Evolutionary conservation across 2,113 vertebrate species (phyloP), one percentile per base, ranked within the genome.

Genomic region (Pelecanoides urinatrix): DNA sequence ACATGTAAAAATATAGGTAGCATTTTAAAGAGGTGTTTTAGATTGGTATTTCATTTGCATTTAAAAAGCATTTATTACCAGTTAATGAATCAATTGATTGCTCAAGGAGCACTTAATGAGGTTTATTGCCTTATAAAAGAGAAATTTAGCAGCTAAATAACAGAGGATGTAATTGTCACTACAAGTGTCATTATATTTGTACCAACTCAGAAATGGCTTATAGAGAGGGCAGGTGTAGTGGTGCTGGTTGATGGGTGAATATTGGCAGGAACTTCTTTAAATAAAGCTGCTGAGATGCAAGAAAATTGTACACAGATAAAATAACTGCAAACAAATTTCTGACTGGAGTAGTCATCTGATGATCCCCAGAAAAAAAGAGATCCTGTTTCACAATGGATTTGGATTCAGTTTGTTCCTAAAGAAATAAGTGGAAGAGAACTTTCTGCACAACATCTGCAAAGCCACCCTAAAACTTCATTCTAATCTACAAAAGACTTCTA

Each of bases 81-180:
- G 80, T 95, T 98, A 98, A 98, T 97, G 96, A 98, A 97, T 98
- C 93, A 95, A 90, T 93, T 94, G 95, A 96, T 96, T 95, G 92
- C 95, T 96, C 67, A 91, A 97, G 96, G 97, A 96, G 70, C 77
- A 82, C 89, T 98, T 96, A 94, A 95, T 94, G 88, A 97, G 86
- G 96, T 98, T 95, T 98, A 97, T 93, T 96, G 74, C 96, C 73
- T 98, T 97, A 97, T 91, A 96, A 97, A 97, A 96, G 96, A 77
- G 93, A 87, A 97, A 95, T 78, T 97, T 92, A 71, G 94, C 18
- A 76, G 72, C 76, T 94, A 95, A 97, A 88, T 97, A 86, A 86
- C 79, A 78, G 88, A 89, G 94, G 93, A 70, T 94, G 86, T 86
- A 91, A 75, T 94, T 96, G 96, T 94, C 86, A 81, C 79, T 88